Evolutionary conservation across 35 echinoderm and acorn worm species (phyloP).

Genomic region (Hemicentrotus pulcherrimus): DNA sequence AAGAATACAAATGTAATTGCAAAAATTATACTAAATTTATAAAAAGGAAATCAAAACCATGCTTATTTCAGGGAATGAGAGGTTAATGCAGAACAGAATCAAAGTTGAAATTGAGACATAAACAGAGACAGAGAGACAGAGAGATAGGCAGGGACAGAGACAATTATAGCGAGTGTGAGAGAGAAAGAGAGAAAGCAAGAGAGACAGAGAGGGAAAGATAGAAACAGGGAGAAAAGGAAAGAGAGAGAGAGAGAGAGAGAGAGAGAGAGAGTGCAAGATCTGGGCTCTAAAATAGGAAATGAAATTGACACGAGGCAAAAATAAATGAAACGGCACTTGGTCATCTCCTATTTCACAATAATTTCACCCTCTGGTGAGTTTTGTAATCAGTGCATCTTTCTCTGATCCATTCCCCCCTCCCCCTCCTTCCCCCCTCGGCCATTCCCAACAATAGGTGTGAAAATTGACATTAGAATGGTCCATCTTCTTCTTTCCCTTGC

Average conservation of each 20-base stretch:
- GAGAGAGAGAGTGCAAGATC: background rate
- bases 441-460: background rate
- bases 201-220: background rate
- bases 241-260: background rate
- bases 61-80: too few relatives aligned
- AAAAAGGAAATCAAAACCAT: too few relatives aligned
- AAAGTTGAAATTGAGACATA: background rate
- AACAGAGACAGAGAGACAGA: background rate
- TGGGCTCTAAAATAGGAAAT: background rate
- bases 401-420: background rate
- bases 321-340: background rate
- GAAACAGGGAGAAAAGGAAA: background rate
- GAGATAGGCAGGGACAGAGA: background rate
- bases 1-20: too few relatives aligned
- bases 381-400: background rate
- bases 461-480: background rate
- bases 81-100: too few relatives aligned
- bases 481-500: background rate
- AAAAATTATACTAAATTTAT: too few relatives aligned
- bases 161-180: background rate
- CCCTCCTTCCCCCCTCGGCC: background rate
- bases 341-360: slow-evolving; percentile 3
- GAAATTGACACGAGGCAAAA: slow-evolving; percentile 1
- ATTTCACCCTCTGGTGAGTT: background rate
- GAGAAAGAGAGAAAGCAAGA: background rate